Evolutionary conservation across 2,113 vertebrate genomes (phyloP).

Genomic region (Sander lucioperca): DNA sequence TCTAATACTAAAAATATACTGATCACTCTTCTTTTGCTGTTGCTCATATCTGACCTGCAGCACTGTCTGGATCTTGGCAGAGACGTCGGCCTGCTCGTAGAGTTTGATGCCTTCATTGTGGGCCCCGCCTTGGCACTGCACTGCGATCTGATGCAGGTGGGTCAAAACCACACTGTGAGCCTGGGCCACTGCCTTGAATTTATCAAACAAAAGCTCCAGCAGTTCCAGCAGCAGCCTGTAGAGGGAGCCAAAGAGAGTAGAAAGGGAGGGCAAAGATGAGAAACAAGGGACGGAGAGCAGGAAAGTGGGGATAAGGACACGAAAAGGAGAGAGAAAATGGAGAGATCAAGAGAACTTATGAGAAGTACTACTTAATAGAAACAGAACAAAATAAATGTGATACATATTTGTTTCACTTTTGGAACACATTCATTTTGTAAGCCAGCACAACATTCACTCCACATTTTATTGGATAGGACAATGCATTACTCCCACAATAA

Average conservation of each 20-base stretch:
- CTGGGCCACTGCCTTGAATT: conserved; percentile 95
- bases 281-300: background rate
- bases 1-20: background rate
- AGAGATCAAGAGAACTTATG: background rate
- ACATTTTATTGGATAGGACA: conserved; percentile 3
- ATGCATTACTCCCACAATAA: background rate
- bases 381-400: background rate
- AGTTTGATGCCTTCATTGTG: conserved; percentile 92
- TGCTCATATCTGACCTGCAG: conserved; percentile 88
- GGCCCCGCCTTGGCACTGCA: conserved; percentile 83
- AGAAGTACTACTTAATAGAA: background rate
- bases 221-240: conserved; percentile 94
- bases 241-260: conserved; percentile 58
- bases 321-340: background rate
- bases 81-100: conserved; percentile 98
- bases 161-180: conserved; percentile 92
- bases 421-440: background rate
- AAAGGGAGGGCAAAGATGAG: conserved; percentile 15
- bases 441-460: background rate
- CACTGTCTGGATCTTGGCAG: conserved; percentile 97
- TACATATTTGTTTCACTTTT: background rate
- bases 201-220: conserved; percentile 95
- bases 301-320: background rate
- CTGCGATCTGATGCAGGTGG: conserved; percentile 90
- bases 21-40: background rate